Conservation (phyloP, 2,113 vertebrate species). For the Dolichotis patagonum region DNA sequence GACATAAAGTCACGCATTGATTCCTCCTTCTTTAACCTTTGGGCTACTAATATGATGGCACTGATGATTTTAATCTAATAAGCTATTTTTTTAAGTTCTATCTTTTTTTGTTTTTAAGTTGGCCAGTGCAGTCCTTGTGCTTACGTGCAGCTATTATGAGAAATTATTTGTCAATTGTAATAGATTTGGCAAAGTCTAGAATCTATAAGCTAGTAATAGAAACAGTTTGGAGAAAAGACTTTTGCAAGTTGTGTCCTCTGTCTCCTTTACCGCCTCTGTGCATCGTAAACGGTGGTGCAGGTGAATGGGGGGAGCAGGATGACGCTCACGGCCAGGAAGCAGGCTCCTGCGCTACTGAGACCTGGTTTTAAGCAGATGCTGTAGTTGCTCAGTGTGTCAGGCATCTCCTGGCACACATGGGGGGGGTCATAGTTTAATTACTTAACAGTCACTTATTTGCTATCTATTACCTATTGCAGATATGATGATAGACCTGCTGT, state of each 20-base stretch:
- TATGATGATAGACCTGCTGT: background rate
- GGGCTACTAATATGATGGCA: background rate
- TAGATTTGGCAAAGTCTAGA: background rate
- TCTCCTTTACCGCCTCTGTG: background rate
- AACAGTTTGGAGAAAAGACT: background rate
- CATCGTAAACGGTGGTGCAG: background rate
- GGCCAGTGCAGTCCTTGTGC: background rate
- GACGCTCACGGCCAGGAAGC: background rate
- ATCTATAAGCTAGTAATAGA: background rate
- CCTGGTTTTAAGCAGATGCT: background rate
- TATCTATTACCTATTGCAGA: background rate
- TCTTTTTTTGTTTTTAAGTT: background rate
- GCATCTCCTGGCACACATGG: background rate
- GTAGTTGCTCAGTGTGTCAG: background rate
- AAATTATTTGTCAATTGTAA: slow-evolving; percentile 33
- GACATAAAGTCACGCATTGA: background rate
- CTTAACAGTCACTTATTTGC: slow-evolving; percentile 20
- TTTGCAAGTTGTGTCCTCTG: background rate
- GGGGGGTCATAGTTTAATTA: background rate
- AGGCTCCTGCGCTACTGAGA: background rate
- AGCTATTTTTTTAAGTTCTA: slow-evolving; percentile 13
- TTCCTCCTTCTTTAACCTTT: background rate
- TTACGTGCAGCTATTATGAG: background rate
- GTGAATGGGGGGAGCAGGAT: background rate
- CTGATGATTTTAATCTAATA: background rate